A percentile compares a stretch with the other conserved stretches of the same genome.
phyloP scores from a whole-genome alignment of 2,797 vertebrate genomes.

The Taenioides sp. region DNA sequence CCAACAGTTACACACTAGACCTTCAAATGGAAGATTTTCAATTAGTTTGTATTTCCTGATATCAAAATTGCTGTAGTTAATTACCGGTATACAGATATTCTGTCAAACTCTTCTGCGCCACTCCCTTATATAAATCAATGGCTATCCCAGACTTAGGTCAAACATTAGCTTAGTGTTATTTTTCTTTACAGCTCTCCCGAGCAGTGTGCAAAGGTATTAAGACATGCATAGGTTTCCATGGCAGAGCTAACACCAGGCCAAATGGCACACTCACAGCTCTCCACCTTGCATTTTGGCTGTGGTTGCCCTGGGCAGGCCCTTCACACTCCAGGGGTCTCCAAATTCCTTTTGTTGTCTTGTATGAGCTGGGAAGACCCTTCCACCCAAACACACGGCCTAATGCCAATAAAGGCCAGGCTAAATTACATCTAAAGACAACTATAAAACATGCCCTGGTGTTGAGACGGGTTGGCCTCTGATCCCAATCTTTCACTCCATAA shows the following conservation, averaged over 20 bases:
- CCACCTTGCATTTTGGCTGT: constrained; percentile 38
- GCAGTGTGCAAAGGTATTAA: constrained; percentile 24
- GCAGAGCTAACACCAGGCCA: constrained; percentile 45
- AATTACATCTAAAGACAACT: constrained; percentile 48
- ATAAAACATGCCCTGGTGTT: constrained; percentile 20
- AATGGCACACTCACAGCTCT: constrained; percentile 50
- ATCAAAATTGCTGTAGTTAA: not conserved
- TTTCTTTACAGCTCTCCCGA: constrained; percentile 36
- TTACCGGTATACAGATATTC: not conserved
- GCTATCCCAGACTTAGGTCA: constrained; percentile 36
- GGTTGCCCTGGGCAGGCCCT: constrained; percentile 54
- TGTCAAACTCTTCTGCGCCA: not conserved
- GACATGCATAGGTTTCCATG: constrained; percentile 55
- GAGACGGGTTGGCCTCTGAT: constrained; percentile 16
- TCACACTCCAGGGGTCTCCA: constrained; percentile 56
- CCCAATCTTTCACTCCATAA: constrained; percentile 45
- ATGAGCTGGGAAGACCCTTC: constrained; percentile 49
- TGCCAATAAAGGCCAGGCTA: constrained; percentile 51
- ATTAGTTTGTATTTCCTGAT: not conserved
- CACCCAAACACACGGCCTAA: constrained; percentile 58
- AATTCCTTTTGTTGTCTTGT: constrained; percentile 65
- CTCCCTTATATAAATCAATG: constrained; percentile 45
- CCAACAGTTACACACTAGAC: no score
- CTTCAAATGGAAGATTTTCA: not conserved
- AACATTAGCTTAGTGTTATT: constrained; percentile 61